A percentile compares a stretch with the other conserved stretches of the same genome.
These are phyloP conservation scores for Ceyx margarethae DNA, from an alignment of 2,113 vertebrate species.

Conservation along the genomic window DNA sequence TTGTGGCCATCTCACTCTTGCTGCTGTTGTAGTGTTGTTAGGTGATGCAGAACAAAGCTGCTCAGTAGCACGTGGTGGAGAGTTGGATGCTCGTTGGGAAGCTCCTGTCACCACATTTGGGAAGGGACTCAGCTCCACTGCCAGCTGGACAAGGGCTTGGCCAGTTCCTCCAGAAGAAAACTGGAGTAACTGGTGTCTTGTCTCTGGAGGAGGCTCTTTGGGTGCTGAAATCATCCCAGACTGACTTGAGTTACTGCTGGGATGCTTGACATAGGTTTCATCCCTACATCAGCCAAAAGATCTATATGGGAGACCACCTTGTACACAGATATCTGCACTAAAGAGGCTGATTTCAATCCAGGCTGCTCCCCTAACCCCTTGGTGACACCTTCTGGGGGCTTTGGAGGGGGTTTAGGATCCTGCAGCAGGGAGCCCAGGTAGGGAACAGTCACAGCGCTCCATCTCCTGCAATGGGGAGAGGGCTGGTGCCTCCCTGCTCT, in stretches of 20 bases:
- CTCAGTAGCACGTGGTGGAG: conserved; percentile 79
- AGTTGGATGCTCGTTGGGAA: conserved; percentile 44
- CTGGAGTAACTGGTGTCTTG: neutral
- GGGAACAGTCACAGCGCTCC: neutral
- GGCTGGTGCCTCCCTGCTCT: neutral
- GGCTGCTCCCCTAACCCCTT: neutral
- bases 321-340: neutral
- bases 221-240: neutral
- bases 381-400: neutral
- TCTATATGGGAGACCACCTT: neutral
- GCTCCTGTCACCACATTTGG: neutral
- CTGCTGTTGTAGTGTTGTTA: conserved; percentile 66
- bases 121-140: neutral
- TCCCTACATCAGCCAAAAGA: too few relatives aligned
- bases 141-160: neutral
- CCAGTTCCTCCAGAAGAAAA: neutral
- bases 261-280: neutral
- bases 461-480: neutral
- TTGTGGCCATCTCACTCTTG: conserved; percentile 63
- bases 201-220: neutral
- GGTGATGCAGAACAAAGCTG: conserved; percentile 79
- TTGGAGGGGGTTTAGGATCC: neutral
- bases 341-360: neutral
- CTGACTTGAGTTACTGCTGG: neutral
- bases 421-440: neutral